These are phyloP conservation scores for Lacerta agilis DNA, from an alignment of 2,797 vertebrate species.

Conservation along the genomic window DNA sequence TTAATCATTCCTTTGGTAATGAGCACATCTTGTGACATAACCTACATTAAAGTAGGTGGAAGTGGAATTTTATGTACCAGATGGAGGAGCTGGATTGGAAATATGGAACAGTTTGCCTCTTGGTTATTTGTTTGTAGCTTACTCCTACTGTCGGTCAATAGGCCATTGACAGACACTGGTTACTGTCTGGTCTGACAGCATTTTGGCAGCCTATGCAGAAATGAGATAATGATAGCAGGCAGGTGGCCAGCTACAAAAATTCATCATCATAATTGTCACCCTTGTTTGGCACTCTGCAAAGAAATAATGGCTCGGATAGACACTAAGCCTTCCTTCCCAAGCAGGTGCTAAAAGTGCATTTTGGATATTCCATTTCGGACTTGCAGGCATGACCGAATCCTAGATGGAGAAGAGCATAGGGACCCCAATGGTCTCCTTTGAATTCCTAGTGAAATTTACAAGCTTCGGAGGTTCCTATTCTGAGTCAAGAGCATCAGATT, in stretches of 20 bases:
- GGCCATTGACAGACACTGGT: neutral
- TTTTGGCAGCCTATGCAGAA: neutral
- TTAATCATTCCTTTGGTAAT: neutral
- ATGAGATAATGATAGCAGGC: neutral
- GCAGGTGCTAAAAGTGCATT: neutral
- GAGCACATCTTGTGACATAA: neutral
- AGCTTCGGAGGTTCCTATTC: neutral
- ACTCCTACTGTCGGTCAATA: constrained; percentile 16
- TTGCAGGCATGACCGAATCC: neutral
- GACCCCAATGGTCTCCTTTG: neutral
- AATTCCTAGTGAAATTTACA: neutral
- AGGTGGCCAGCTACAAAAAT: neutral
- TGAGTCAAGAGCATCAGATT: neutral
- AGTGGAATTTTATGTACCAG: neutral
- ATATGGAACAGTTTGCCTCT: neutral
- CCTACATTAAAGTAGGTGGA: neutral
- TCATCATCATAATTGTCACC: constrained; percentile 18
- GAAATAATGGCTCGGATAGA: neutral
- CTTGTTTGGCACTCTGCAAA: constrained; percentile 1
- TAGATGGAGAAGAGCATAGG: neutral
- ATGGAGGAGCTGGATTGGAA: neutral
- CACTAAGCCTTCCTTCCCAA: neutral
- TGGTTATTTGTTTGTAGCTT: constrained; percentile 2
- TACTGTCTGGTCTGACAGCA: constrained; percentile 24
- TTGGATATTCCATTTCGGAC: neutral